phyloP scores from a whole-genome alignment of 1,140 invertebrate genomes.

The Heliconius melpomene region DNA sequence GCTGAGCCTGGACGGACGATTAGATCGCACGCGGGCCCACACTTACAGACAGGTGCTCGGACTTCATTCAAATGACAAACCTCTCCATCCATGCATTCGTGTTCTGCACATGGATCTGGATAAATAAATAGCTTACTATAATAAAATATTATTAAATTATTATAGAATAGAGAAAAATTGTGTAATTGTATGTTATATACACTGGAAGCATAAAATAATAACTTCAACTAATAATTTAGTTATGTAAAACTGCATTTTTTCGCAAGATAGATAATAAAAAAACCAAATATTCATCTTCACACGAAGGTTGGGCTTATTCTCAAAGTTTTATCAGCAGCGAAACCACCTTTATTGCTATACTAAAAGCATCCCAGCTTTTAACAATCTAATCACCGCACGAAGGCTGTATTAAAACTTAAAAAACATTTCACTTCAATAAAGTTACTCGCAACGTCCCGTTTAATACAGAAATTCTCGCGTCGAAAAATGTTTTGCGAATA shows the following conservation, averaged over 20 bases:
- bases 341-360: slow-evolving; percentile 7
- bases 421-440: slow-evolving; percentile 23
- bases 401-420: slow-evolving; percentile 30
- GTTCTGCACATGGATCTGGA: slow-evolving; percentile 90
- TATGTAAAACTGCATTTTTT: no score
- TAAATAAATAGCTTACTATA: not conserved
- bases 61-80: slow-evolving; percentile 90
- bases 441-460: slow-evolving; percentile 19
- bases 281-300: not conserved
- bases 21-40: slow-evolving; percentile 88
- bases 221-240: no score
- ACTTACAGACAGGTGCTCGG: slow-evolving; percentile 89
- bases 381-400: slow-evolving; percentile 30
- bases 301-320: not conserved
- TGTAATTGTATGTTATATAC: no score
- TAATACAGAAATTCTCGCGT: slow-evolving; percentile 29
- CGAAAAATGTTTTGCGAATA: slow-evolving; percentile 29
- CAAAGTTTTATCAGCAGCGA: not conserved
- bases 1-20: slow-evolving; percentile 84
- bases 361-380: slow-evolving; percentile 20
- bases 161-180: no score
- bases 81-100: slow-evolving; percentile 88
- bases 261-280: no score
- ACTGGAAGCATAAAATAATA: no score
- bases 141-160: no score